Conservation (phyloP, 2,888 invertebrate species). For the Drosophila borealis region DNA sequence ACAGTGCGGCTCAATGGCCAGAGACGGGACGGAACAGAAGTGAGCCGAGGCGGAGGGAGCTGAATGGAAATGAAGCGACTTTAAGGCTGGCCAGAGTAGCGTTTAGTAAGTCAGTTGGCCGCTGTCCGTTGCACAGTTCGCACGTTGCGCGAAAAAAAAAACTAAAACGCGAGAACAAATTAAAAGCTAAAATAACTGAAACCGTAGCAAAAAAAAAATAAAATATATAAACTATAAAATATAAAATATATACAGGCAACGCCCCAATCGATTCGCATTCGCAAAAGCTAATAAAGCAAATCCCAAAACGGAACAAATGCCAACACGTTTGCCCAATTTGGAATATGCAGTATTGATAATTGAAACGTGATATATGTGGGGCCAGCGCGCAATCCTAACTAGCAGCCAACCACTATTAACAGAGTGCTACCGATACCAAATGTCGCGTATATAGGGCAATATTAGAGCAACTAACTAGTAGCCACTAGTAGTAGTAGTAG, state of each 20-base stretch:
- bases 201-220: slow-evolving; percentile 1
- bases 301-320: slow-evolving; percentile 49
- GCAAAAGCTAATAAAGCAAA: slow-evolving; percentile 27
- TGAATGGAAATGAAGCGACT: slow-evolving; percentile 34
- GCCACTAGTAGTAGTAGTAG: slow-evolving; percentile 3
- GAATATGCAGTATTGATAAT: slow-evolving; percentile 46
- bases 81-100: slow-evolving; percentile 55
- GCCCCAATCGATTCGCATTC: slow-evolving; percentile 38
- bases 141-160: slow-evolving; percentile 58
- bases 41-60: not conserved
- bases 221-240: not conserved
- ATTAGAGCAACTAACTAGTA: slow-evolving; percentile 10
- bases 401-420: slow-evolving; percentile 5
- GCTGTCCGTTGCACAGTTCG: slow-evolving; percentile 71
- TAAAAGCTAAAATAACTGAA: slow-evolving; percentile 12
- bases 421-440: slow-evolving; percentile 15
- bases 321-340: slow-evolving; percentile 69
- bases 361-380: slow-evolving; percentile 71
- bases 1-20: slow-evolving; percentile 34
- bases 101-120: slow-evolving; percentile 63
- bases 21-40: slow-evolving; percentile 21
- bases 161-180: slow-evolving; percentile 8
- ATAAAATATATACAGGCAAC: slow-evolving; percentile 14
- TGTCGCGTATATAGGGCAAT: slow-evolving; percentile 6
- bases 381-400: slow-evolving; percentile 45